A percentile compares a stretch with the other conserved stretches of the same genome.
Conservation (phyloP, 2,888 invertebrate genomes). For the Bombylius discolor region DNA sequence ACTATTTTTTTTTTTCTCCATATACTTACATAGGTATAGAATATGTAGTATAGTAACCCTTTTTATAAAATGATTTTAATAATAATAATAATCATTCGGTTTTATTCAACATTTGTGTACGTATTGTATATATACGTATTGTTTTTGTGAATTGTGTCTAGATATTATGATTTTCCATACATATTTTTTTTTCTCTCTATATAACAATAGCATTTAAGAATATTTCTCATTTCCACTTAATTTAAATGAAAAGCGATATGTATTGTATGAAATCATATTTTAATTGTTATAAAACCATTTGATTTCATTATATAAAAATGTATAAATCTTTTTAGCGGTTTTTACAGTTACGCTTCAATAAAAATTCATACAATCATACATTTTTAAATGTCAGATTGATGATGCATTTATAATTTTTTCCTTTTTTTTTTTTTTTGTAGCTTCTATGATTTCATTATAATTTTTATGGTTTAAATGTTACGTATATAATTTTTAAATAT, state of each 20-base stretch:
- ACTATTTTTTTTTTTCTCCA: too few species aligned
- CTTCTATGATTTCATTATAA: too few species aligned
- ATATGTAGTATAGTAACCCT: too few species aligned
- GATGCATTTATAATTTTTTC: too few species aligned
- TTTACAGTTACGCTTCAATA: constrained; percentile 8
- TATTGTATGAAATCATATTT: constrained; percentile 9
- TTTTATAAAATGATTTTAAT: too few species aligned
- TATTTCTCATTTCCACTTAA: constrained; percentile 4
- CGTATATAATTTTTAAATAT: too few species aligned
- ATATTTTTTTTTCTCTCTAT: not conserved
- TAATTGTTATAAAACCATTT: constrained; percentile 11
- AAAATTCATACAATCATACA: constrained; percentile 1
- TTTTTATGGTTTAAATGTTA: too few species aligned
- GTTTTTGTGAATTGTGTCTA: not conserved
- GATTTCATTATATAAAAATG: not conserved
- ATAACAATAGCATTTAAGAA: not conserved
- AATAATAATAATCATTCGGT: too few species aligned
- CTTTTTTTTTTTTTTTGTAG: too few species aligned
- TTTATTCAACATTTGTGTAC: not conserved
- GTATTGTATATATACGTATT: not conserved
- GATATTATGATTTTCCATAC: not conserved
- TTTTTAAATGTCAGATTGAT: too few species aligned
- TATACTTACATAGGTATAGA: too few species aligned
- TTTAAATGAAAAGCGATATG: constrained; percentile 4
- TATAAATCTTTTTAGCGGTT: constrained; percentile 9